A percentile compares a stretch with the other conserved stretches of the same genome.
These are phyloP conservation scores for Xiphorhynchus erythropygius DNA, from an alignment of 2,797 vertebrate species.

Conservation along the genomic window DNA sequence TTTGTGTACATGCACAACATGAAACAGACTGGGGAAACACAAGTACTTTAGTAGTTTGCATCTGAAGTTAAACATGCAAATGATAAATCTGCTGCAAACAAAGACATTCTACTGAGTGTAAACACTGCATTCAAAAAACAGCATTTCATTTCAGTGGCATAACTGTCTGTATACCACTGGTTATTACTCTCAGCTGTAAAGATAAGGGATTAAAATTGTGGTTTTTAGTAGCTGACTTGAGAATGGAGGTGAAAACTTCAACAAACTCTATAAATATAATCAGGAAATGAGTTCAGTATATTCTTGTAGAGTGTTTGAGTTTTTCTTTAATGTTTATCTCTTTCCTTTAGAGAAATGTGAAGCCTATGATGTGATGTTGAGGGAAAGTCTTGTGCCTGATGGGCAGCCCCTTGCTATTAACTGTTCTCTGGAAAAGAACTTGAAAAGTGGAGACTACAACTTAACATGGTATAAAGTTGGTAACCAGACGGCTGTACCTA, in stretches of 20 bases:
- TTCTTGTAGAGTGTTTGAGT: neutral
- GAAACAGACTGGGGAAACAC: neutral
- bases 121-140: neutral
- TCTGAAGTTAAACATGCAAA: neutral
- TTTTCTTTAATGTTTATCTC: slow-evolving; percentile 9
- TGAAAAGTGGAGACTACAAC: slow-evolving; percentile 26
- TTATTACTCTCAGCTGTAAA: neutral
- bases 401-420: slow-evolving; percentile 58
- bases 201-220: neutral
- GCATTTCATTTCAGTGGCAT: neutral
- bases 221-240: neutral
- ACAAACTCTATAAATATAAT: neutral
- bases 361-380: slow-evolving; percentile 32
- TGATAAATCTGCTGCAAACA: neutral
- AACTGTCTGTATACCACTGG: neutral
- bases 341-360: slow-evolving; percentile 48
- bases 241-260: neutral
- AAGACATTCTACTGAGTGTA: neutral
- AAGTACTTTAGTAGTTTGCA: neutral
- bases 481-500: slow-evolving; percentile 45
- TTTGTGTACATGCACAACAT: neutral
- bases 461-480: slow-evolving; percentile 66
- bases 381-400: slow-evolving; percentile 20
- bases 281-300: neutral
- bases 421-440: slow-evolving; percentile 26